Percentiles rank a stretch among this genome's conserved stretches.
phyloP scores from a whole-genome alignment of 2,888 invertebrate species.

The Aspidapion aeneum region DNA sequence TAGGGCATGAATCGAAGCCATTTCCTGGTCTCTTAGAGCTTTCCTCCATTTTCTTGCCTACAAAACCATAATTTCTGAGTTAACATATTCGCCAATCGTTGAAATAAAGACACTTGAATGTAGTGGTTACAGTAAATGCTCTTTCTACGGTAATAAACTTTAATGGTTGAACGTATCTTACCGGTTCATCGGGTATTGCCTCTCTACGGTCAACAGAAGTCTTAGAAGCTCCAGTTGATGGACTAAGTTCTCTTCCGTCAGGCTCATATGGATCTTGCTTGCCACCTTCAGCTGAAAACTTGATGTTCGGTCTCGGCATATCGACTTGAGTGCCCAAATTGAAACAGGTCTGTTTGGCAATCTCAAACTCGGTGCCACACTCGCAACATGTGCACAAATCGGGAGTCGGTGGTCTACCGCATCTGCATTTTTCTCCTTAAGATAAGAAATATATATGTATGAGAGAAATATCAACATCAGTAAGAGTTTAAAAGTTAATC shows the following conservation, averaged over 20 bases:
- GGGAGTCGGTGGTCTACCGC: neutral
- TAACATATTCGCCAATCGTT: neutral
- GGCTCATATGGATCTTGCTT: neutral
- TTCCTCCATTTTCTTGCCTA: neutral
- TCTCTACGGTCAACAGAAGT: neutral
- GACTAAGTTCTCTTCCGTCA: neutral
- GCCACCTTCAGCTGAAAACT: neutral
- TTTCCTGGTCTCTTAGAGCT: neutral
- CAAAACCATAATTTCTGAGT: neutral
- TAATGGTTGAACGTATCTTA: neutral
- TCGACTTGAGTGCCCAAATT: neutral
- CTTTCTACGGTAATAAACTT: neutral
- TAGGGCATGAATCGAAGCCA: neutral
- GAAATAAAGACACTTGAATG: too few relatives aligned
- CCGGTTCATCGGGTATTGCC: neutral
- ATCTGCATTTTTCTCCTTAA: neutral
- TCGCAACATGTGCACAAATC: constrained; percentile 16
- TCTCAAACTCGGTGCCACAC: constrained; percentile 9
- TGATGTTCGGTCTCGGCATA: neutral
- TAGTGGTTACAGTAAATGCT: too few relatives aligned
- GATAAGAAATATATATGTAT: neutral
- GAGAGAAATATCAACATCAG: too few relatives aligned
- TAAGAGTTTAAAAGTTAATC: too few relatives aligned
- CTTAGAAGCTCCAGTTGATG: neutral
- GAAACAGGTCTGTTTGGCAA: neutral